A percentile compares a stretch with the other conserved stretches of the same genome.
phyloP scores from a whole-genome alignment of 2,888 invertebrate species.

The Colletes collaris region DNA sequence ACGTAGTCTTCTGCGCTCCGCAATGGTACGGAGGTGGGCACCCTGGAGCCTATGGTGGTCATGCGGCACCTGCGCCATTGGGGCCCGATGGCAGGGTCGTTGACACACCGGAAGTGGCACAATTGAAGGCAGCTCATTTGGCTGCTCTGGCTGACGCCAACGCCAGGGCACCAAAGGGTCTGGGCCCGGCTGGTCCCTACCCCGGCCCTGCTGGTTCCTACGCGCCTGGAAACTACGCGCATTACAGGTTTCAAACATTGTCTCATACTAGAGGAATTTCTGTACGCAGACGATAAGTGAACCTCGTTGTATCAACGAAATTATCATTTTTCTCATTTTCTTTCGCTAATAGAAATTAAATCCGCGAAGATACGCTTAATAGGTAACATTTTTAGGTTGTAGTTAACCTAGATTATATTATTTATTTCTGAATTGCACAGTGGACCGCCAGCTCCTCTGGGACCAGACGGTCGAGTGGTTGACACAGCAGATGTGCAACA shows the following conservation, averaged over 20 bases:
- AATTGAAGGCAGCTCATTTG: constrained; percentile 78
- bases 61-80: constrained; percentile 73
- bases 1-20: constrained; percentile 70
- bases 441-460: constrained; percentile 81
- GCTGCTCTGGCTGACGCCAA: constrained; percentile 79
- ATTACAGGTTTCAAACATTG: constrained; percentile 67
- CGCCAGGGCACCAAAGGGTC: constrained; percentile 77
- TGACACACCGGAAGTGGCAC: constrained; percentile 81
- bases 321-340: background rate
- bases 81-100: constrained; percentile 79
- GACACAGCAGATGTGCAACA: constrained; percentile 82
- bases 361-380: no score
- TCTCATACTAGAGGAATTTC: constrained; percentile 1
- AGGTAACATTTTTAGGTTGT: no score
- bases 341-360: background rate
- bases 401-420: background rate
- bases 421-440: constrained; percentile 55
- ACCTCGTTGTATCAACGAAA: no score
- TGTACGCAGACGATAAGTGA: no score
- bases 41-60: constrained; percentile 64
- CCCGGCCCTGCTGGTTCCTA: constrained; percentile 64
- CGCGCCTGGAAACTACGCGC: constrained; percentile 69
- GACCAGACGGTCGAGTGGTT: constrained; percentile 80
- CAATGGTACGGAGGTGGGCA: constrained; percentile 76
- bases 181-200: constrained; percentile 67